Percentiles rank a stretch among this genome's conserved stretches.
Evolutionary conservation across 2,113 vertebrate genomes (phyloP).

Genomic region (Channa maculata): DNA sequence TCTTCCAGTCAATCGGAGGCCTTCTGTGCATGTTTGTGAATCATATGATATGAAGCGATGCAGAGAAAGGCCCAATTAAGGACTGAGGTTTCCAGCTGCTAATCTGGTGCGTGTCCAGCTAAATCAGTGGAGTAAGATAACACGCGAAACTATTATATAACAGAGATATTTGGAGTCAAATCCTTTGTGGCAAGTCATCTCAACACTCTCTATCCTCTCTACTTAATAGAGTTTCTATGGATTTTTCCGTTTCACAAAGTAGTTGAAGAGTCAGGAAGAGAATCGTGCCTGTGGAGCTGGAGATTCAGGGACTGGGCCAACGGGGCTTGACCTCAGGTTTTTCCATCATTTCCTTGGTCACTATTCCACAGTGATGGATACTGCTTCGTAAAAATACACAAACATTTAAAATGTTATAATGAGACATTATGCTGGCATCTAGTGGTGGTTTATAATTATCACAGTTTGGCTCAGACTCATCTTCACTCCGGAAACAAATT

Average conservation of each 20-base stretch:
- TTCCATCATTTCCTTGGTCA: background rate
- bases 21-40: constrained; percentile 13
- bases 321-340: too few species aligned
- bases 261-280: background rate
- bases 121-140: constrained; percentile 50
- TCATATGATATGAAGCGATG: constrained; percentile 14
- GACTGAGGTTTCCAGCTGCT: constrained; percentile 42
- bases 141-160: constrained; percentile 58
- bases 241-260: constrained; percentile 1
- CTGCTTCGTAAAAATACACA: background rate
- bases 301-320: background rate
- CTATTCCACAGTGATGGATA: background rate
- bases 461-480: background rate
- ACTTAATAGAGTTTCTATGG: background rate
- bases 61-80: constrained; percentile 10
- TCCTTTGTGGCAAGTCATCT: constrained; percentile 40
- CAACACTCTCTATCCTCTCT: constrained; percentile 23
- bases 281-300: background rate
- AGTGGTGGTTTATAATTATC: background rate
- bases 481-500: background rate
- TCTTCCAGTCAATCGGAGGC: constrained; percentile 1
- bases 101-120: constrained; percentile 54
- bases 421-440: constrained; percentile 40
- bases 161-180: constrained; percentile 44
- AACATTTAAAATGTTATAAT: too few species aligned